These are phyloP conservation scores for Brachymystax lenok DNA, from an alignment of 2,797 vertebrate species.

Conservation along the genomic window DNA sequence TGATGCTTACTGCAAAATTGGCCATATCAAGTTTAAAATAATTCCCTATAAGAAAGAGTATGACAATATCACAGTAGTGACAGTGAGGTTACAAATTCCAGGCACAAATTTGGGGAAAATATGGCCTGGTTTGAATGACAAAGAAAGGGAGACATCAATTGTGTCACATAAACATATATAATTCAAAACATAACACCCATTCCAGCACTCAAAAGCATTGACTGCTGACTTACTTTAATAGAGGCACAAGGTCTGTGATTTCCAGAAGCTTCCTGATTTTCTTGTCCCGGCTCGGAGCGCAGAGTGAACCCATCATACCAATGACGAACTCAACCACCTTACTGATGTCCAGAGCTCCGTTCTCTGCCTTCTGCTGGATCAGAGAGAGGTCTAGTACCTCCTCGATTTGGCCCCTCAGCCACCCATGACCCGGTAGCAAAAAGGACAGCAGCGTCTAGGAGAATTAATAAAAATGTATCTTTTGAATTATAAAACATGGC, in stretches of 20 bases:
- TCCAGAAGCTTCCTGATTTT: constrained; percentile 87
- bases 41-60: constrained; percentile 76
- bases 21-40: constrained; percentile 99
- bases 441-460: constrained; percentile 87
- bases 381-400: constrained; percentile 90
- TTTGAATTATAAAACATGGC: neutral
- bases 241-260: constrained; percentile 84
- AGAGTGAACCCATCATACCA: constrained; percentile 91
- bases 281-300: constrained; percentile 88
- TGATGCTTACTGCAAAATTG: constrained; percentile 91
- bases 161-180: neutral
- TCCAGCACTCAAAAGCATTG: neutral
- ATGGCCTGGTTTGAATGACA: neutral
- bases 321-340: constrained; percentile 88
- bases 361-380: constrained; percentile 95
- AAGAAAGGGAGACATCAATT: neutral
- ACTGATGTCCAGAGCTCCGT: constrained; percentile 86
- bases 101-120: neutral
- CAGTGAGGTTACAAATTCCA: neutral
- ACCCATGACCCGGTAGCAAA: constrained; percentile 85
- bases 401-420: constrained; percentile 84
- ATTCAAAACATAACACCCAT: neutral
- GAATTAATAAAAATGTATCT: neutral
- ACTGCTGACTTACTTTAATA: constrained; percentile 83
- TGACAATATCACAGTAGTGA: neutral